Percentiles rank a stretch among this genome's conserved stretches.
Conservation (phyloP, 2,797 vertebrate genomes). For the Acanthis flammea region DNA sequence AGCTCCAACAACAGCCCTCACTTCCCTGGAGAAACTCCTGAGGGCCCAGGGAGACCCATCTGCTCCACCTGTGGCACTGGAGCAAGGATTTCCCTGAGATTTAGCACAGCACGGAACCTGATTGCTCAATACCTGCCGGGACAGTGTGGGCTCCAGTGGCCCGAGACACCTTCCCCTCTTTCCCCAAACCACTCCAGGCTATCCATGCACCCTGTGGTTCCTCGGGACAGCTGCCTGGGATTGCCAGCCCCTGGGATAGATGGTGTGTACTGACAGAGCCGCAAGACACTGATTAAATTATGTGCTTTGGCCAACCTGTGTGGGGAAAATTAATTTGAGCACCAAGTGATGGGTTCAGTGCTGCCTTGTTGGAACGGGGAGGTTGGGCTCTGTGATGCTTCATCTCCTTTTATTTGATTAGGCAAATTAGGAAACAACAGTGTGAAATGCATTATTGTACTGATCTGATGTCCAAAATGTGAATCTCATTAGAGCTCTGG, state of each 20-base stretch:
- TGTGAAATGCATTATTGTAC: conserved; percentile 65
- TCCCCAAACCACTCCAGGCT: not conserved
- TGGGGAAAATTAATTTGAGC: conserved; percentile 38
- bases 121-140: accelerated
- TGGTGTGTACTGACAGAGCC: not conserved
- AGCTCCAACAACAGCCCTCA: not conserved
- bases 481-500: conserved; percentile 46
- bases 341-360: not conserved
- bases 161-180: accelerated
- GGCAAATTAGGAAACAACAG: conserved; percentile 66
- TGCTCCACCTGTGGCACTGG: not conserved
- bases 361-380: conserved; percentile 13
- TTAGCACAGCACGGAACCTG: accelerated
- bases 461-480: conserved; percentile 40
- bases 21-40: not conserved
- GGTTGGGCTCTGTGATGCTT: conserved; percentile 55
- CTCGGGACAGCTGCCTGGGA: not conserved
- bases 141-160: accelerated
- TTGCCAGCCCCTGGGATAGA: not conserved
- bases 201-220: accelerated
- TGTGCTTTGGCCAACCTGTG: conserved; percentile 22
- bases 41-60: not conserved
- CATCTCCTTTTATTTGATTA: conserved; percentile 66
- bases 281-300: not conserved
- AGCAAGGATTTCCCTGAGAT: not conserved